Percentiles rank a stretch among this genome's conserved stretches.
These are phyloP conservation scores for Kryptolebias ocellatus DNA, from an alignment of 2,797 vertebrate species.

Conservation along the genomic window DNA sequence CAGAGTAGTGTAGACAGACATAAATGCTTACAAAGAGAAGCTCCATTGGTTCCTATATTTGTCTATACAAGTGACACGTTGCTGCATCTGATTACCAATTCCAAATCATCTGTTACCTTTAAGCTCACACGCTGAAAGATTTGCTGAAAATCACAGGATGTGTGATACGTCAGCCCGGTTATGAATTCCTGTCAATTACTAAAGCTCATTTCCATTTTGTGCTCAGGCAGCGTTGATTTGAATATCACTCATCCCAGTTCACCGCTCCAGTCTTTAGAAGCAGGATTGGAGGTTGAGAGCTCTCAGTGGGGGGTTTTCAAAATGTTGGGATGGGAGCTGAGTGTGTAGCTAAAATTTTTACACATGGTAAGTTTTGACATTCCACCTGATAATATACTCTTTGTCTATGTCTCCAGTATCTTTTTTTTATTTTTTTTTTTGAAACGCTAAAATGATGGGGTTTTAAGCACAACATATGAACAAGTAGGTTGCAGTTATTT, in stretches of 20 bases:
- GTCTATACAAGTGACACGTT: conserved; percentile 3
- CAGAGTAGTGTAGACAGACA: too few relatives aligned
- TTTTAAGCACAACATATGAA: too few relatives aligned
- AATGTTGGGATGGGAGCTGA: conserved; percentile 46
- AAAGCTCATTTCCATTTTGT: conserved; percentile 67
- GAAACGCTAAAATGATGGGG: background rate
- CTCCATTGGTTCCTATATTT: background rate
- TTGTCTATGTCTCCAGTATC: background rate
- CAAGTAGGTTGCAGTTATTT: too few relatives aligned
- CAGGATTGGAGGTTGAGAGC: conserved; percentile 70
- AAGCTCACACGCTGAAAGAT: conserved; percentile 37
- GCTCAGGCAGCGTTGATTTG: conserved; percentile 67
- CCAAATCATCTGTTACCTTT: conserved; percentile 7
- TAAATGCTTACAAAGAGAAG: background rate
- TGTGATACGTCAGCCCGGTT: conserved; percentile 54
- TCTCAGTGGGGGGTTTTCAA: conserved; percentile 64
- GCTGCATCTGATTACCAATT: conserved; percentile 37
- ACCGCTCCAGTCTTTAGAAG: conserved; percentile 58
- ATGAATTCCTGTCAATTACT: conserved; percentile 69
- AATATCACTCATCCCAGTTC: conserved; percentile 69
- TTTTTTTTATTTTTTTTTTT: background rate
- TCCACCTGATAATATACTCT: conserved; percentile 19
- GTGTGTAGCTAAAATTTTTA: conserved; percentile 45
- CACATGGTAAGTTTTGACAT: conserved; percentile 39
- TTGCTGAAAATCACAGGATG: conserved; percentile 21